phyloP scores from a whole-genome alignment of 2,888 invertebrate species.

The Beris chalybata region DNA sequence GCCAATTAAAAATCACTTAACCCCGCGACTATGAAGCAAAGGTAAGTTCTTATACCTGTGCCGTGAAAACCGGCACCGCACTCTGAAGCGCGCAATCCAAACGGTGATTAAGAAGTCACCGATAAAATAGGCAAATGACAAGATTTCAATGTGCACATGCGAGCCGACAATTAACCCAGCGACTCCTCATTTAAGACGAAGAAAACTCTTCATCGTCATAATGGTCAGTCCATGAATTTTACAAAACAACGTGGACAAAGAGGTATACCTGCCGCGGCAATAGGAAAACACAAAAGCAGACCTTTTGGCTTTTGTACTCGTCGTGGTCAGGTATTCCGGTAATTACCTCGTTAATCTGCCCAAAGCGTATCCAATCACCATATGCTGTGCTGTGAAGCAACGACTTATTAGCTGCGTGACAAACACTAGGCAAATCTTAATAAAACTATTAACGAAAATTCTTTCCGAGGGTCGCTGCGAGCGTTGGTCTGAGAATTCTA shows the following conservation, averaged over 20 bases:
- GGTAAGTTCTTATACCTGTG: not conserved
- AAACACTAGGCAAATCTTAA: constrained; percentile 26
- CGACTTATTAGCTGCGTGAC: constrained; percentile 22
- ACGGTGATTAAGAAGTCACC: constrained; percentile 29
- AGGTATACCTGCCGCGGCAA: not conserved
- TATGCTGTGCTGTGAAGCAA: constrained; percentile 5
- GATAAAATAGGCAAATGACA: constrained; percentile 28
- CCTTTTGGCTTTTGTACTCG: not conserved
- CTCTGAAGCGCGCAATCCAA: constrained; percentile 2
- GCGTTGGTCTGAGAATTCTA: not conserved
- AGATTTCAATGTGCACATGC: constrained; percentile 25
- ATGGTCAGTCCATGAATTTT: not conserved
- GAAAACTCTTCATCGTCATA: not conserved
- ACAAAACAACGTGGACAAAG: not conserved
- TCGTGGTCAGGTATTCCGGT: not conserved
- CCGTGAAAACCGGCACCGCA: too few species aligned
- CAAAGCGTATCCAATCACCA: constrained; percentile 29
- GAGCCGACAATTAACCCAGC: constrained; percentile 21
- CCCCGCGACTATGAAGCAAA: constrained; percentile 12
- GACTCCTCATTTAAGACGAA: not conserved
- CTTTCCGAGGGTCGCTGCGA: constrained; percentile 19
- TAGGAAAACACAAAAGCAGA: not conserved
- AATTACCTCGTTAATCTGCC: constrained; percentile 33
- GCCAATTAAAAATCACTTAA: constrained; percentile 30
- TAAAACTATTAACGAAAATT: constrained; percentile 35